A percentile compares a stretch with the other conserved stretches of the same genome.
Conservation (phyloP, 2,113 vertebrate genomes). For the Enhydra lutris region DNA sequence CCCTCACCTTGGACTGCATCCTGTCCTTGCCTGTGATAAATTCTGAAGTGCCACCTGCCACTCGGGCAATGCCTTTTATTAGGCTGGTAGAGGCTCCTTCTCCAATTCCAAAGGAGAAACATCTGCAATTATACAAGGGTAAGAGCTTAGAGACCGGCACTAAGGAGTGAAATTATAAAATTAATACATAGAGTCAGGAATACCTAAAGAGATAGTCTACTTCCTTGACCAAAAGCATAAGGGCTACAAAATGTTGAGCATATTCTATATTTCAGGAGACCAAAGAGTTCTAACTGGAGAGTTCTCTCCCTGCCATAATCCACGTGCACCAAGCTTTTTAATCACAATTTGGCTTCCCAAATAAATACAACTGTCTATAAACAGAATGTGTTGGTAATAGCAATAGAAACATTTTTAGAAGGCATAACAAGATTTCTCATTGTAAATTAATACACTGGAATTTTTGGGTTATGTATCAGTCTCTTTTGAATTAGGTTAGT, state of each 20-base stretch:
- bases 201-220: neutral
- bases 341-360: neutral
- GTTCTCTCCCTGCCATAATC: neutral
- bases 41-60: slow-evolving; percentile 83
- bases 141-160: neutral
- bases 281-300: neutral
- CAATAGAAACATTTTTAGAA: neutral
- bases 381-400: neutral
- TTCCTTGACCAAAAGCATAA: neutral
- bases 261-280: neutral
- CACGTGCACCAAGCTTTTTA: neutral
- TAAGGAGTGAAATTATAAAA: neutral
- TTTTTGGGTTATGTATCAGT: neutral
- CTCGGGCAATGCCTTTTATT: slow-evolving; percentile 85
- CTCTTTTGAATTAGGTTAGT: neutral
- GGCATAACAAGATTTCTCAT: neutral
- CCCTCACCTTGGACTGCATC: slow-evolving; percentile 88
- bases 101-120: slow-evolving; percentile 91
- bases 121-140: slow-evolving; percentile 74
- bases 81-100: slow-evolving; percentile 89
- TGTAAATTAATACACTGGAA: neutral
- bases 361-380: neutral
- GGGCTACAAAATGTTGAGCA: neutral
- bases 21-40: slow-evolving; percentile 87
- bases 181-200: neutral